A percentile compares a stretch with the other conserved stretches of the same genome.
Conservation (phyloP, 1,140 invertebrate genomes). For the Riptortus pedestris region DNA sequence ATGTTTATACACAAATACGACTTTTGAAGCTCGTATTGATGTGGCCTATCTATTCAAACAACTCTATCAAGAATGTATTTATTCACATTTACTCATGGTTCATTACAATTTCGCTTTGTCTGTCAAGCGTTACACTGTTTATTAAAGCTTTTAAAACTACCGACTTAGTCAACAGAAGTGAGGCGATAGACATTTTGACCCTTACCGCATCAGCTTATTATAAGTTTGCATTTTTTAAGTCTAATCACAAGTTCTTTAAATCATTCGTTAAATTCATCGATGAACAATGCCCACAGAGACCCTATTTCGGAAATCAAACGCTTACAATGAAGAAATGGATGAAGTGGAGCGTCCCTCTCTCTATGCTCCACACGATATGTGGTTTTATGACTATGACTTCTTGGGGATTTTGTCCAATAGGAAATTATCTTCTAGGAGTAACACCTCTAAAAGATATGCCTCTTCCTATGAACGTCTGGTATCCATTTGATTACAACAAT, state of each 20-base stretch:
- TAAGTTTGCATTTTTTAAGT: not conserved
- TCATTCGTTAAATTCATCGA: not conserved
- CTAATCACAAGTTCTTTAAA: not conserved
- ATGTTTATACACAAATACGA: not conserved
- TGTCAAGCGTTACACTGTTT: not conserved
- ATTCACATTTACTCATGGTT: not conserved
- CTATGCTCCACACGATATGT: not conserved
- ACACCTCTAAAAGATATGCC: not conserved
- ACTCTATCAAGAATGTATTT: not conserved
- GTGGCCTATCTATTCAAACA: not conserved
- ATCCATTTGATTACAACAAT: constrained; percentile 5
- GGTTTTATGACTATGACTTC: not conserved
- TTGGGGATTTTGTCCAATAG: not conserved
- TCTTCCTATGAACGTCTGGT: constrained; percentile 12
- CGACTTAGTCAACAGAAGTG: not conserved
- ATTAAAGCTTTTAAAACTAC: not conserved
- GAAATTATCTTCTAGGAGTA: not conserved
- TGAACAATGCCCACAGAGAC: not conserved
- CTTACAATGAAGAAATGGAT: not conserved
- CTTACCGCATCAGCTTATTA: not conserved
- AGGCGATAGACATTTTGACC: not conserved
- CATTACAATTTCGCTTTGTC: not conserved
- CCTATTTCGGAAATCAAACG: not conserved
- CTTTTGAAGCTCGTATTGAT: not conserved
- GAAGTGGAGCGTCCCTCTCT: not conserved